Evolutionary conservation across 2,888 invertebrate species (phyloP).

Genomic region (Artemia sinica): DNA sequence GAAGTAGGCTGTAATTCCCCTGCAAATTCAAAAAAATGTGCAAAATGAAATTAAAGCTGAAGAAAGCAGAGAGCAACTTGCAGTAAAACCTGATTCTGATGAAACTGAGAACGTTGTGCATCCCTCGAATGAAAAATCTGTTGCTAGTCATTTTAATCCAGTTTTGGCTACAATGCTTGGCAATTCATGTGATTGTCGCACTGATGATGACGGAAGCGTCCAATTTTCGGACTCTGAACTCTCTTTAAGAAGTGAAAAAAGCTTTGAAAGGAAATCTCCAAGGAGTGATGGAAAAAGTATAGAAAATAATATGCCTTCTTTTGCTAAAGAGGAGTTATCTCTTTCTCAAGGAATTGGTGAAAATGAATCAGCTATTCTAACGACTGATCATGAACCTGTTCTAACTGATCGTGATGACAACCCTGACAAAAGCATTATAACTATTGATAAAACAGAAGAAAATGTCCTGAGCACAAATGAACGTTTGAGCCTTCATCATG

Average conservation of each 20-base stretch:
- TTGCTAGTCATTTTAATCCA: too few relatives aligned
- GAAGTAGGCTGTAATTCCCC: too few relatives aligned
- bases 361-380: not conserved
- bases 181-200: not conserved
- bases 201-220: not conserved
- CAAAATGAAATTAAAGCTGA: too few relatives aligned
- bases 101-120: too few relatives aligned
- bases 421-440: not conserved
- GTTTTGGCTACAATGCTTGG: not conserved
- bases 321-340: not conserved
- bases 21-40: too few relatives aligned
- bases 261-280: not conserved
- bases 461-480: not conserved
- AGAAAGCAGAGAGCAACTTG: too few relatives aligned
- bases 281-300: not conserved
- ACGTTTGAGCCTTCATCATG: not conserved
- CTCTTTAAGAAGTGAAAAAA: slow-evolving; percentile 7
- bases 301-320: too few relatives aligned
- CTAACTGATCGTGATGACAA: not conserved
- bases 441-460: not conserved
- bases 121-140: too few relatives aligned
- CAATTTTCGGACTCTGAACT: not conserved
- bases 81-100: too few relatives aligned
- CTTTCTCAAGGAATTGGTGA: not conserved
- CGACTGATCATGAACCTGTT: not conserved